These are phyloP conservation scores for Nixonia krombeini DNA, from an alignment of 1,140 invertebrate species.

Conservation along the genomic window DNA sequence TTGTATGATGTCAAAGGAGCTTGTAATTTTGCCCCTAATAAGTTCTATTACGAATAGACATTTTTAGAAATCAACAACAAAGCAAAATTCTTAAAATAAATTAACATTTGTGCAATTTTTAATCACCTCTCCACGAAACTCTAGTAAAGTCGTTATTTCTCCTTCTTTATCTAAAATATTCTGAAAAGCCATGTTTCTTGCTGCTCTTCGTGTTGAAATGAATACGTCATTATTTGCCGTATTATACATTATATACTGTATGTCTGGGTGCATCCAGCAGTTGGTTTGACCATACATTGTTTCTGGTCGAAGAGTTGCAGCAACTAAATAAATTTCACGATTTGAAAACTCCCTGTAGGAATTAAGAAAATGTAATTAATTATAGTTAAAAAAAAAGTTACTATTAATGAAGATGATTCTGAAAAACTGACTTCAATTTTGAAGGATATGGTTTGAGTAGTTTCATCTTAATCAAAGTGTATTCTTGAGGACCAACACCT, in stretches of 20 bases:
- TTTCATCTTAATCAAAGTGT: constrained; percentile 97
- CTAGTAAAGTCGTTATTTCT: constrained; percentile 79
- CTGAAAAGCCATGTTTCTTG: constrained; percentile 97
- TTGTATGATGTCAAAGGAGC: constrained; percentile 88
- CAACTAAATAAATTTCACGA: constrained; percentile 87
- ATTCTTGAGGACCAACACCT: constrained; percentile 98
- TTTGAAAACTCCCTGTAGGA: constrained; percentile 72
- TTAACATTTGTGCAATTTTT: constrained; percentile 8
- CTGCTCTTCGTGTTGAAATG: constrained; percentile 89
- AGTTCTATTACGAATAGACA: constrained; percentile 68
- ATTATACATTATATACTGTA: constrained; percentile 91
- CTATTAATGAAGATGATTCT: constrained; percentile 6
- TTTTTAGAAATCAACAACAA: constrained; percentile 1
- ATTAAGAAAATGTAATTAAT: no score
- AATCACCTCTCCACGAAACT: constrained; percentile 80
- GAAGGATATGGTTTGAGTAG: constrained; percentile 82
- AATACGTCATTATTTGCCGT: constrained; percentile 81
- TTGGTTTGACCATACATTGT: constrained; percentile 99
- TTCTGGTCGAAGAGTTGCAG: constrained; percentile 97
- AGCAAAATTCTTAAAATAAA: neutral
- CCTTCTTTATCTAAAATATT: constrained; percentile 89
- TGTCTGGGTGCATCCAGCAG: constrained; percentile 97
- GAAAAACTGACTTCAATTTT: constrained; percentile 76
- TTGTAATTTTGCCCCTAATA: constrained; percentile 85
- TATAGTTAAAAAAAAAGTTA: constrained; percentile 7